Evolutionary conservation across 2,797 vertebrate genomes (phyloP), one percentile per base, ranked within the genome.

Genomic region (Triplophysa bombifrons): DNA sequence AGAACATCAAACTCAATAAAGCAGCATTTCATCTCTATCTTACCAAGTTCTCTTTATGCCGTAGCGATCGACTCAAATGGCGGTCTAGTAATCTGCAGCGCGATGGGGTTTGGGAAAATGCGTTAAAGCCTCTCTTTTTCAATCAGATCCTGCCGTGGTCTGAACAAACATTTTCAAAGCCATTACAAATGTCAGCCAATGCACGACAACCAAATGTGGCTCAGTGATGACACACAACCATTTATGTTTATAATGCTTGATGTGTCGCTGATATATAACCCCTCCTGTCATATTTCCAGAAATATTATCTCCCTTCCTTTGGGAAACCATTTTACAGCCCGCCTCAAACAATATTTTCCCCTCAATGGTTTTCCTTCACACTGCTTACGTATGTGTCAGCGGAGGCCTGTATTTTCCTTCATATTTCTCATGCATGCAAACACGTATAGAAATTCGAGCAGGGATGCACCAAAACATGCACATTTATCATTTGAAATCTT

Each of bases 171-270:
- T 88, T 90, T 87, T 61, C 8, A 75, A 82, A 84, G 82, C 87
- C 88, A 88, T 90, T 90, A 88, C 73, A 88, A 87, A 89, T 87
- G 86, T 89, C 87, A 87, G 84, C 68, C 22, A 66, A 74, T 84
- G 85, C 76, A 85, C 60, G 64, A 71, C 48, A 71, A 38, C 51
- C 60, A 65, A 79, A 72, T 63, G 55, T 56, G 66, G 56, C 58
- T 68, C 74, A 67, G 56, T 38, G 76, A 83, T 30, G 71, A 80
- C 53, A 67, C 67, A 86, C 85, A 86, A 88, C 85, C 87, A 85
- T 84, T 86, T 82, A 87, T 82, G 64, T 66, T 79, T 73, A 72
- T 79, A 81, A 81, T 85, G 83, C 82, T 64, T 65, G 72, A 81
- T 60, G 76, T 80, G 87, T 88, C 76, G 70, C 84, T 69, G 41